Evolutionary conservation across 2,888 invertebrate genomes (phyloP).

Genomic region (Podabrus alpinus): DNA sequence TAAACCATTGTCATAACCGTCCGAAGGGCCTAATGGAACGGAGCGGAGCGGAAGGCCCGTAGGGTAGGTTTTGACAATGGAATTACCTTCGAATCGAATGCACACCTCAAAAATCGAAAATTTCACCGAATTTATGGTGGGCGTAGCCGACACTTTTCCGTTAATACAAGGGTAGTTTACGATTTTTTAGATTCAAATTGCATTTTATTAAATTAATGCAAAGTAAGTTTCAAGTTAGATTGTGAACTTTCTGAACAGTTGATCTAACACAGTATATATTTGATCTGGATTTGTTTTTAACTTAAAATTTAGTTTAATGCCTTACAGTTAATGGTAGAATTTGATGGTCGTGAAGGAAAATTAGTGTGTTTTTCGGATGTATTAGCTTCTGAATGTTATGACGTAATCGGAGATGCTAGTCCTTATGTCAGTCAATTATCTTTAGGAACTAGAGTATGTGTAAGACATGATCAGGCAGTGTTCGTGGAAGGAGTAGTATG

Average conservation of each 20-base stretch:
- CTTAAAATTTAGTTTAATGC: neutral
- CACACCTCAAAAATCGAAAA: too few species aligned
- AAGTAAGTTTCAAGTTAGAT: neutral
- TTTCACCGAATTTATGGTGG: too few species aligned
- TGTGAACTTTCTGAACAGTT: neutral
- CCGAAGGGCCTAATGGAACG: too few species aligned
- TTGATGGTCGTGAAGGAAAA: conserved; percentile 77
- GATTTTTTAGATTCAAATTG: too few species aligned
- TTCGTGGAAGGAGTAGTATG: conserved; percentile 87
- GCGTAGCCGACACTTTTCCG: too few species aligned
- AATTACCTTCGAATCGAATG: too few species aligned
- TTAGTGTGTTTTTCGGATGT: conserved; percentile 76
- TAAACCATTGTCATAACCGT: too few species aligned
- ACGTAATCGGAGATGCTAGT: conserved; percentile 91
- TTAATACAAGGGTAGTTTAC: too few species aligned
- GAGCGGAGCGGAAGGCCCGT: too few species aligned
- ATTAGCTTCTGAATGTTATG: conserved; percentile 77
- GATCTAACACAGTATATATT: neutral
- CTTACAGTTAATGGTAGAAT: conserved; percentile 69
- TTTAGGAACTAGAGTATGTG: conserved; percentile 81
- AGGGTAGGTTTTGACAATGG: too few species aligned
- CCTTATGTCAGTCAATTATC: conserved; percentile 83
- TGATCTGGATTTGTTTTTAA: neutral
- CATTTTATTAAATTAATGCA: too few species aligned
- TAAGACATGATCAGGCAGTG: conserved; percentile 70